phyloP scores from a whole-genome alignment of 2,113 vertebrate species.

The Alaudala cheleensis region DNA sequence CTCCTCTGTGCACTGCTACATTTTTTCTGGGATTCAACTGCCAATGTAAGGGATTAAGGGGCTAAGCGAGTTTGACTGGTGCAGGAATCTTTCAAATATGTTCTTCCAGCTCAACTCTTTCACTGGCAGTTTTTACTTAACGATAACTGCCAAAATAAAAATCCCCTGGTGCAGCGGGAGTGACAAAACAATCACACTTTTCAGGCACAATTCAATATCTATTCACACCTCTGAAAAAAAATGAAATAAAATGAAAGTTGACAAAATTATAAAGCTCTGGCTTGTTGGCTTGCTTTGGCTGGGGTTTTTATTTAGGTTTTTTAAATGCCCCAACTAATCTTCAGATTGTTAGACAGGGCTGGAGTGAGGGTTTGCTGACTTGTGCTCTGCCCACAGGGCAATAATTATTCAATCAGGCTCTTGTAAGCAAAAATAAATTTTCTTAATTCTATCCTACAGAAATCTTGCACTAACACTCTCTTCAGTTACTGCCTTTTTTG shows the following conservation, averaged over 20 bases:
- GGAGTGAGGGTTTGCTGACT: neutral
- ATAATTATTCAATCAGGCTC: neutral
- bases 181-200: slow-evolving; percentile 54
- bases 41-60: slow-evolving; percentile 77
- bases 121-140: slow-evolving; percentile 73
- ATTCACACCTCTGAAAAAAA: slow-evolving; percentile 1
- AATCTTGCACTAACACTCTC: neutral
- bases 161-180: neutral
- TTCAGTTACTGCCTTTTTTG: neutral
- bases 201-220: slow-evolving; percentile 23
- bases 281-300: neutral
- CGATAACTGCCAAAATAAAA: slow-evolving; percentile 34
- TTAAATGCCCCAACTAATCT: neutral
- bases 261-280: slow-evolving; percentile 9
- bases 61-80: slow-evolving; percentile 73
- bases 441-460: neutral
- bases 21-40: slow-evolving; percentile 65
- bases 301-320: neutral
- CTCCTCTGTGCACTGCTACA: slow-evolving; percentile 62
- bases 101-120: slow-evolving; percentile 55
- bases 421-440: neutral
- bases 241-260: neutral
- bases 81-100: slow-evolving; percentile 69
- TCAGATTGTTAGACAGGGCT: neutral
- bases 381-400: neutral